phyloP scores from a whole-genome alignment of 2,113 vertebrate genomes.

The Macroglossus sobrinus region DNA sequence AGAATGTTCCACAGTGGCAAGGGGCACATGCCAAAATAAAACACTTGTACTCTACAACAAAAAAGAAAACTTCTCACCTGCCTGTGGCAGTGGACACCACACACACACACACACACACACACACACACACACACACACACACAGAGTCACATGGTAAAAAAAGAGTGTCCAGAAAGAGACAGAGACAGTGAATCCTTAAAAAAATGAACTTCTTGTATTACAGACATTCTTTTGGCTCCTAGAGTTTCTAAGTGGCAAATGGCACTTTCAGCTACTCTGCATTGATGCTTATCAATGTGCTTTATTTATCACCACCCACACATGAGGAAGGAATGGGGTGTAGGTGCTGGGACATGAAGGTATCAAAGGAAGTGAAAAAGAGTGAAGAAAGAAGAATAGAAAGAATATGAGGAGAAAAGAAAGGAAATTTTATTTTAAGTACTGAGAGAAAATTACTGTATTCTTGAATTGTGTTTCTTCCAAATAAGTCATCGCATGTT shows the following conservation, averaged over 20 bases:
- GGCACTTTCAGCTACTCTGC: background rate
- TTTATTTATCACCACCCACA: background rate
- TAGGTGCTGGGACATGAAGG: background rate
- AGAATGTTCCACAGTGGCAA: background rate
- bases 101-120: background rate
- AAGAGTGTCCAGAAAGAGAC: background rate
- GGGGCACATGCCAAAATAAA: background rate
- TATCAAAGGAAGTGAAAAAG: background rate
- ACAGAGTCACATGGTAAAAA: background rate
- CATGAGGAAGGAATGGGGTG: fast-evolving
- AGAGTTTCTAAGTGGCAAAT: background rate
- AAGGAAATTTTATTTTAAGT: background rate
- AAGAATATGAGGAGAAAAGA: background rate
- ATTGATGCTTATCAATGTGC: background rate
- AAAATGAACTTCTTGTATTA: background rate
- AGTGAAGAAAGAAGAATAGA: background rate
- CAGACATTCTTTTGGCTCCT: background rate
- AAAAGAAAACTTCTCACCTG: background rate
- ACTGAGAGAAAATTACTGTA: background rate
- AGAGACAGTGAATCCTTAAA: background rate
- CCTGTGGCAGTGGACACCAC: background rate
- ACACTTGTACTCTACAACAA: background rate
- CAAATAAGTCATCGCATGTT: background rate
- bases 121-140: background rate
- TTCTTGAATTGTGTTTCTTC: background rate